Conservation (phyloP, 2,888 invertebrate species). For the Tiliacea aurago region DNA sequence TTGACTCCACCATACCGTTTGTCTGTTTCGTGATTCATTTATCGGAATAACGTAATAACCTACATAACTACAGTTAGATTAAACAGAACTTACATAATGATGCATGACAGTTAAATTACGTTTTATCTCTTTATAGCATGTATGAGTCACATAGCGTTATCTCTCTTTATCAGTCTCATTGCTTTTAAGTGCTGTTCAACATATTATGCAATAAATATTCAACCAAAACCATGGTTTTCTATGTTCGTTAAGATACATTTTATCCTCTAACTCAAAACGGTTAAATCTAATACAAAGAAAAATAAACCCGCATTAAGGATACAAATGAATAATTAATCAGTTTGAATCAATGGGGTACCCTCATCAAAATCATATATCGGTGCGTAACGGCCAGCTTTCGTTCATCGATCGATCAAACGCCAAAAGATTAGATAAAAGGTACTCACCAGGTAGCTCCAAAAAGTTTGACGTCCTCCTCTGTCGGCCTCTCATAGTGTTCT, state of each 20-base stretch:
- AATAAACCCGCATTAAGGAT: constrained; percentile 34
- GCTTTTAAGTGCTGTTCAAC: constrained; percentile 1
- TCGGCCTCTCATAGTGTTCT: constrained; percentile 94
- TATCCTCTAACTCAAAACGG: constrained; percentile 1
- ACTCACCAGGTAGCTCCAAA: constrained; percentile 95
- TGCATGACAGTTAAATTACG: background rate
- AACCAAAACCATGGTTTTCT: constrained; percentile 6
- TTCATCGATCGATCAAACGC: constrained; percentile 34
- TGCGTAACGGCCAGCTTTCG: constrained; percentile 21
- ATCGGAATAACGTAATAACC: background rate
- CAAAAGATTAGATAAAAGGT: constrained; percentile 35
- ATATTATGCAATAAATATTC: constrained; percentile 20
- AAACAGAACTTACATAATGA: background rate
- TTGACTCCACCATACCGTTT: background rate
- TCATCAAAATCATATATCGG: constrained; percentile 52
- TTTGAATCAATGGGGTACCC: constrained; percentile 50
- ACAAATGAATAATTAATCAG: constrained; percentile 58
- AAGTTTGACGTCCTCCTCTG: constrained; percentile 96
- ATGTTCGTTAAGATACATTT: background rate
- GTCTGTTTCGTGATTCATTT: background rate
- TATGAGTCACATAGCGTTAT: background rate
- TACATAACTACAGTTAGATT: background rate
- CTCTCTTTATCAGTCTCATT: background rate
- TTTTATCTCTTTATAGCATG: constrained; percentile 2
- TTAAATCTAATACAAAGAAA: constrained; percentile 36